Conservation (phyloP, 2,888 invertebrate species). For the Synergus umbraculus region DNA sequence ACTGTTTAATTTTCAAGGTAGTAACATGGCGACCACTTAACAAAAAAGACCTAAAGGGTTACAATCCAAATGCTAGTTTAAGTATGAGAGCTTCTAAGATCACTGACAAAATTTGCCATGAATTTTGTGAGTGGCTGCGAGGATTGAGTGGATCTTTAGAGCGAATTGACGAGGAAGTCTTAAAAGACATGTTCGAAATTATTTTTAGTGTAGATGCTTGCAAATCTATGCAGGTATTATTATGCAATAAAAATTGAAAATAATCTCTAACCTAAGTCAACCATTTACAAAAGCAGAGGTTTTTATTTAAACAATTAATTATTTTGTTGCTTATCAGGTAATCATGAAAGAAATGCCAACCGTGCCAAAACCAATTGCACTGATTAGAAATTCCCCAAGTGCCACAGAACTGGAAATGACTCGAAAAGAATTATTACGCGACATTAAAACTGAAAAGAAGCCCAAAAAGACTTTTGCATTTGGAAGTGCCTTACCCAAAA, state of each 20-base stretch:
- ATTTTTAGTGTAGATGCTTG: slow-evolving; percentile 71
- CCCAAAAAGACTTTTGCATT: slow-evolving; percentile 79
- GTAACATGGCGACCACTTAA: slow-evolving; percentile 70
- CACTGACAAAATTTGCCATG: slow-evolving; percentile 77
- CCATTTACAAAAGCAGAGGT: too few species aligned
- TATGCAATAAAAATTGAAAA: neutral
- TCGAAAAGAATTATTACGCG: slow-evolving; percentile 78
- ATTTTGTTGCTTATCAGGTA: slow-evolving; percentile 66
- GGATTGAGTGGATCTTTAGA: slow-evolving; percentile 78
- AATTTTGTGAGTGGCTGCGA: slow-evolving; percentile 81
- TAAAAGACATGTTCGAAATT: slow-evolving; percentile 81
- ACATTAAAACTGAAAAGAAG: slow-evolving; percentile 78
- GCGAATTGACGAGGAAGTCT: slow-evolving; percentile 79
- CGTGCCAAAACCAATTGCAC: slow-evolving; percentile 80
- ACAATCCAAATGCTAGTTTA: slow-evolving; percentile 69
- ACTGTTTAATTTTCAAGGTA: slow-evolving; percentile 56
- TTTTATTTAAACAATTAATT: neutral
- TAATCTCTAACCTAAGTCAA: neutral
- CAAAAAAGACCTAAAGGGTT: slow-evolving; percentile 66
- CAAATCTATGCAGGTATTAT: slow-evolving; percentile 67
- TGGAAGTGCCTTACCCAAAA: slow-evolving; percentile 78
- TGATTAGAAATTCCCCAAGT: slow-evolving; percentile 77
- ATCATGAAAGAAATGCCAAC: slow-evolving; percentile 81
- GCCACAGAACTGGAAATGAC: slow-evolving; percentile 79
- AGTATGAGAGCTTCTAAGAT: slow-evolving; percentile 66